Evolutionary conservation across 37 sponge, comb jelly and placozoan species (phyloP).

Genomic region (Ephydatia muelleri): DNA sequence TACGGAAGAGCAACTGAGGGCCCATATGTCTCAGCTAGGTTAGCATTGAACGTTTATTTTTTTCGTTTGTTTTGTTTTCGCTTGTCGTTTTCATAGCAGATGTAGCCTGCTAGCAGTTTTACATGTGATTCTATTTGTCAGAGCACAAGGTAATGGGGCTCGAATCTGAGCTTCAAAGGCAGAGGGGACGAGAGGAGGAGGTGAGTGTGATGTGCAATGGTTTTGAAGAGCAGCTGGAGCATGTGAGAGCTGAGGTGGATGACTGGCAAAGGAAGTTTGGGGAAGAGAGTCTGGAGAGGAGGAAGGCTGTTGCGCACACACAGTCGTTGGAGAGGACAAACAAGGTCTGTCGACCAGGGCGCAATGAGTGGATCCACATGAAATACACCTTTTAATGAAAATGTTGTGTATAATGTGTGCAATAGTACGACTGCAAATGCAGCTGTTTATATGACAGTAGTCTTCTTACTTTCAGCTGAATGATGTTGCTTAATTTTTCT

Average conservation of each 20-base stretch:
- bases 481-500: no score
- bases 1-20: background rate
- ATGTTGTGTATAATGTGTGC: background rate
- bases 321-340: conserved; percentile 28
- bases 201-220: background rate
- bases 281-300: background rate
- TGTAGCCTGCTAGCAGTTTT: background rate
- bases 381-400: no score
- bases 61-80: background rate
- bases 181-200: background rate
- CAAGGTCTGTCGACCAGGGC: conserved; percentile 13
- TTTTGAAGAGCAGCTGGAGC: conserved; percentile 5
- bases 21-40: conserved; percentile 6
- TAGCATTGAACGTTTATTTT: background rate
- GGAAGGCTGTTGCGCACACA: conserved; percentile 11
- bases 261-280: background rate
- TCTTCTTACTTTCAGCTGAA: no score
- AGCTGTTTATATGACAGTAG: no score
- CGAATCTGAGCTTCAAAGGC: conserved; percentile 11
- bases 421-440: background rate
- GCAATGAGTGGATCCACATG: background rate
- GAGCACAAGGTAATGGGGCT: background rate
- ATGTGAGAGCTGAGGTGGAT: background rate
- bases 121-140: background rate
- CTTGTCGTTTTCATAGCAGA: background rate